Evolutionary conservation across 1,140 invertebrate genomes (phyloP).

Genomic region (Drosophila biarmipes): DNA sequence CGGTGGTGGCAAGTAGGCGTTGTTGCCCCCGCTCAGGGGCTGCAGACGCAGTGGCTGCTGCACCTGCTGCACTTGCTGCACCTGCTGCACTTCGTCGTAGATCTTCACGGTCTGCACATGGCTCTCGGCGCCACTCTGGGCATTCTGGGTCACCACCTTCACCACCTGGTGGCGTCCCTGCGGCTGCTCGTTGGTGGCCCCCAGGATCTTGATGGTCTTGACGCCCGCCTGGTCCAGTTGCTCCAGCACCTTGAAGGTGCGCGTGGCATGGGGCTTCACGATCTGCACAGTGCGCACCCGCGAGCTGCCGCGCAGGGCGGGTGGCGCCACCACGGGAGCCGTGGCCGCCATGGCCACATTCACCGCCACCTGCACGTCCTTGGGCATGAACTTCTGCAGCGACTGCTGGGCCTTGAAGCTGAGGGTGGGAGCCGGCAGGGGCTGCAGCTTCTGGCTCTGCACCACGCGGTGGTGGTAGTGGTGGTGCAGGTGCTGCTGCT

Average conservation of each 20-base stretch:
- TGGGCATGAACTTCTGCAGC: slow-evolving; percentile 75
- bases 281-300: slow-evolving; percentile 74
- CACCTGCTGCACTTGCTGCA: background rate
- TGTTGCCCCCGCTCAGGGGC: background rate
- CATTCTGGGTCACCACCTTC: slow-evolving; percentile 68
- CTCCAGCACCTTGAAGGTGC: slow-evolving; percentile 74
- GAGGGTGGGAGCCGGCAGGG: slow-evolving; percentile 4
- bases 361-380: slow-evolving; percentile 73
- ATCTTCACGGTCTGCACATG: slow-evolving; percentile 77
- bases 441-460: slow-evolving; percentile 34
- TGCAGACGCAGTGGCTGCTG: slow-evolving; percentile 3
- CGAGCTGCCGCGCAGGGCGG: slow-evolving; percentile 43
- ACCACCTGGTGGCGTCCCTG: slow-evolving; percentile 68
- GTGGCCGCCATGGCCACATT: slow-evolving; percentile 75
- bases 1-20: slow-evolving; percentile 57
- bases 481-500: slow-evolving; percentile 26
- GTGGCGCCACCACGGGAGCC: slow-evolving; percentile 25
- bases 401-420: slow-evolving; percentile 64
- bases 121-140: slow-evolving; percentile 46
- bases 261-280: slow-evolving; percentile 57
- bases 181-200: slow-evolving; percentile 66
- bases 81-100: slow-evolving; percentile 55
- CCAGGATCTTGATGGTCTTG: slow-evolving; percentile 76
- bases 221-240: slow-evolving; percentile 63
- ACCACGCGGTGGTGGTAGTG: slow-evolving; percentile 38